Conservation (phyloP, 2,888 invertebrate species). For the Diabrotica balteata region DNA sequence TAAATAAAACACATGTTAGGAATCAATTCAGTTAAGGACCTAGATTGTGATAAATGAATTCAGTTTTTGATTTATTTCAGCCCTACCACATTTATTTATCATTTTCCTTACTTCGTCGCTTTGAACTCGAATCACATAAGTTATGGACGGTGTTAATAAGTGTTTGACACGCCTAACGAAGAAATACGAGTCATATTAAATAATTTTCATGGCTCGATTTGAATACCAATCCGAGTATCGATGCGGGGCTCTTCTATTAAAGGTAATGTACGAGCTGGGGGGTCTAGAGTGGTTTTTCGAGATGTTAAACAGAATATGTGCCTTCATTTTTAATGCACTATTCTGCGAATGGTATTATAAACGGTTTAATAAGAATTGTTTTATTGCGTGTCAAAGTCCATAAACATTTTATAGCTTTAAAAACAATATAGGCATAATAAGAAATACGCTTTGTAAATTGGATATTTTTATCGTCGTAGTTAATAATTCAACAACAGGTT, state of each 20-base stretch:
- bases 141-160: slow-evolving; percentile 17
- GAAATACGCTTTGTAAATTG: too few relatives aligned
- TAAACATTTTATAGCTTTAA: too few relatives aligned
- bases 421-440: too few relatives aligned
- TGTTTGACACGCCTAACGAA: slow-evolving; percentile 23
- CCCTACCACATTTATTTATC: background rate
- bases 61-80: slow-evolving; percentile 7
- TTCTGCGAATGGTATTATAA: too few relatives aligned
- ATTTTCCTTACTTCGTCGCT: slow-evolving; percentile 10
- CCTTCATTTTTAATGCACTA: too few relatives aligned
- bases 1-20: slow-evolving; percentile 7
- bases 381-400: too few relatives aligned
- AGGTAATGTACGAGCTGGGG: slow-evolving; percentile 4
- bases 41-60: slow-evolving; percentile 5
- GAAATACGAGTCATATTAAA: slow-evolving; percentile 23
- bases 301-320: too few relatives aligned
- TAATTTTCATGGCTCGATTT: slow-evolving; percentile 17
- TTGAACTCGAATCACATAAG: slow-evolving; percentile 3
- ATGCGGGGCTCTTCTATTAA: slow-evolving; percentile 12
- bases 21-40: slow-evolving; percentile 11
- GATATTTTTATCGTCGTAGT: too few relatives aligned
- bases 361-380: too few relatives aligned
- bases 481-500: too few relatives aligned
- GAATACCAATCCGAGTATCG: slow-evolving; percentile 1
- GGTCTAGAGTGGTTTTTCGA: background rate